A percentile compares a stretch with the other conserved stretches of the same genome.
Conservation (phyloP, 2,888 invertebrate genomes). For the Spilarctia lutea region DNA sequence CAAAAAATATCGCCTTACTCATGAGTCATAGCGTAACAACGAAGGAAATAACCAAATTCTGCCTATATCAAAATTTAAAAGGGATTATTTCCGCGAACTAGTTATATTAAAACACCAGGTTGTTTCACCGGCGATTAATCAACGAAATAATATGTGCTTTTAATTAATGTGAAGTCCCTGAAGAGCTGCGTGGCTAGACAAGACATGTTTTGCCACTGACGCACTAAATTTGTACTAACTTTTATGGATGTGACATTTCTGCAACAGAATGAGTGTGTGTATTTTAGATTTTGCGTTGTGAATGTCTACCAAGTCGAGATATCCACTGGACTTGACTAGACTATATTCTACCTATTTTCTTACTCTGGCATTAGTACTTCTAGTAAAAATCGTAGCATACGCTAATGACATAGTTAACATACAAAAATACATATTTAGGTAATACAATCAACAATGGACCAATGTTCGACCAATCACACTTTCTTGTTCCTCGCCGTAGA, state of each 20-base stretch:
- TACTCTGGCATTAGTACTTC: too few relatives aligned
- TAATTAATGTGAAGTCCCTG: constrained; percentile 48
- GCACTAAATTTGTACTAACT: constrained; percentile 5
- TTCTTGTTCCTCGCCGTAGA: too few relatives aligned
- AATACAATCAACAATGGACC: too few relatives aligned
- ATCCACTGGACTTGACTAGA: too few relatives aligned
- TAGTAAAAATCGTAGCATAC: too few relatives aligned
- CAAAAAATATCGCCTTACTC: neutral
- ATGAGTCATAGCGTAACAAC: neutral
- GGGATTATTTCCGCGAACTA: constrained; percentile 24
- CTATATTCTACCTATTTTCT: too few relatives aligned
- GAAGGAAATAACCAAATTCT: neutral
- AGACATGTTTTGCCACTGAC: constrained; percentile 25
- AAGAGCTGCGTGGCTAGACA: constrained; percentile 30
- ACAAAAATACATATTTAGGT: too few relatives aligned
- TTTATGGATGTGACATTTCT: constrained; percentile 1
- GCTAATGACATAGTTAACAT: too few relatives aligned
- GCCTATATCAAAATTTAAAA: neutral
- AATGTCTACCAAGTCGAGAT: too few relatives aligned
- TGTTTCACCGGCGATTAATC: constrained; percentile 28
- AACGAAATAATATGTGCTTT: constrained; percentile 38
- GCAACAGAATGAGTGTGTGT: neutral
- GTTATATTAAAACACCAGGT: constrained; percentile 21
- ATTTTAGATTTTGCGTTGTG: too few relatives aligned
- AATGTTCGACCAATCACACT: too few relatives aligned